These are phyloP conservation scores for Pterostichus madidus DNA, from an alignment of 2,888 invertebrate genomes.

Conservation along the genomic window DNA sequence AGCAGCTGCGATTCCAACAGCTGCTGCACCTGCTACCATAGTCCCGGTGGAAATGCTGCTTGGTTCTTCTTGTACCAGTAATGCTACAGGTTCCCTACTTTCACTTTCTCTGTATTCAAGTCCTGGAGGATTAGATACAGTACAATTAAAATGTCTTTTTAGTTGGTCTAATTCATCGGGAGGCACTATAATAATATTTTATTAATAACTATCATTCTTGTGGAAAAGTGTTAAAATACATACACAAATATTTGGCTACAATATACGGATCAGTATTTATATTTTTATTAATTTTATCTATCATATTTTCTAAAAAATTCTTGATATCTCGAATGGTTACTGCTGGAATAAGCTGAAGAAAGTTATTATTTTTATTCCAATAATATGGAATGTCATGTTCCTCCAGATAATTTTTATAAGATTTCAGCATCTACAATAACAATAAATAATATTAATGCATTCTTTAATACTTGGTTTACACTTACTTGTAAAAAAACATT, in stretches of 20 bases:
- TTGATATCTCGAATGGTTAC: slow-evolving; percentile 69
- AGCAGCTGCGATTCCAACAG: slow-evolving; percentile 21
- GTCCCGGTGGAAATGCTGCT: background rate
- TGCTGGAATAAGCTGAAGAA: background rate
- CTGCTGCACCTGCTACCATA: slow-evolving; percentile 1
- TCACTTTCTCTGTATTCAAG: background rate
- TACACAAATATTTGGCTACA: slow-evolving; percentile 73
- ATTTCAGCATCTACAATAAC: slow-evolving; percentile 73
- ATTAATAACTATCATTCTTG: background rate
- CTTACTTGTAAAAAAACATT: slow-evolving; percentile 71
- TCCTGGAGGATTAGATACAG: background rate
- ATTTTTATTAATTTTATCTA: slow-evolving; percentile 75
- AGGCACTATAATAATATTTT: slow-evolving; percentile 22
- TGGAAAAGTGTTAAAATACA: slow-evolving; percentile 68
- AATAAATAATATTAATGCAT: background rate
- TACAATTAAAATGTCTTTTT: background rate
- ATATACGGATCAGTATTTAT: slow-evolving; percentile 70
- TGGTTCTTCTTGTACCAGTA: slow-evolving; percentile 7
- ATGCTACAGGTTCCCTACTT: background rate
- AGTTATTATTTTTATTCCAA: slow-evolving; percentile 75
- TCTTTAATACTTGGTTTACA: background rate
- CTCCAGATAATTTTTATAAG: slow-evolving; percentile 71
- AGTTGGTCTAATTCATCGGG: background rate
- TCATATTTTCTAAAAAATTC: slow-evolving; percentile 75
- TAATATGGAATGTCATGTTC: slow-evolving; percentile 73